A percentile compares a stretch with the other conserved stretches of the same genome.
phyloP scores from a whole-genome alignment of 2,797 vertebrate genomes.

The Melopsittacus undulatus region DNA sequence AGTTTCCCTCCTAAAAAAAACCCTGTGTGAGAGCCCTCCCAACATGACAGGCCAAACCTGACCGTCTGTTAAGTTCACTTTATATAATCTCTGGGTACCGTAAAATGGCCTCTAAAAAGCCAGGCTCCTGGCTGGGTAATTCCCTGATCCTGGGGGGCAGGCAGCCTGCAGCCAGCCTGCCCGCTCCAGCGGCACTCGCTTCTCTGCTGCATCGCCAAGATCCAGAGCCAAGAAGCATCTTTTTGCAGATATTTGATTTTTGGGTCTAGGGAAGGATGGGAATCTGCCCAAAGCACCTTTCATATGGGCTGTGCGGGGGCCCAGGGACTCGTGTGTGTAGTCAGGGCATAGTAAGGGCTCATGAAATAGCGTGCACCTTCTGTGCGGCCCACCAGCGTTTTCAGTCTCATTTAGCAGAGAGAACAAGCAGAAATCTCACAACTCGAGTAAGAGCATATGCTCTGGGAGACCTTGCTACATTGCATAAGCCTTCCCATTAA shows the following conservation, averaged over 20 bases:
- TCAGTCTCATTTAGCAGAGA: slow-evolving; percentile 29
- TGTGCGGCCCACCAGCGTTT: background rate
- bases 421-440: slow-evolving; percentile 37
- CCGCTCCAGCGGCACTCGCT: background rate
- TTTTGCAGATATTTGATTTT: background rate
- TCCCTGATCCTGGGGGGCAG: background rate
- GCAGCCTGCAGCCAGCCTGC: background rate
- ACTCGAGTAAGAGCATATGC: slow-evolving; percentile 52
- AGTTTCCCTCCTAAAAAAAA: slow-evolving; percentile 52
- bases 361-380: background rate
- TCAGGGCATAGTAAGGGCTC: slow-evolving; percentile 17
- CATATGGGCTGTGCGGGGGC: background rate
- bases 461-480: slow-evolving; percentile 60
- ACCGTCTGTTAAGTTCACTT: slow-evolving; percentile 39
- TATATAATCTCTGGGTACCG: background rate
- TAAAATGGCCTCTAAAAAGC: background rate
- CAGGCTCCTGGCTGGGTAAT: background rate
- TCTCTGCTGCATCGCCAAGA: background rate
- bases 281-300: background rate
- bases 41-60: slow-evolving; percentile 41
- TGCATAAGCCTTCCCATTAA: slow-evolving; percentile 62
- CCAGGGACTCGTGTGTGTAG: background rate
- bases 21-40: slow-evolving; percentile 31
- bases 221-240: background rate
- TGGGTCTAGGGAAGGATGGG: background rate